Conservation (phyloP, 2,797 vertebrate species). For the Clangula hyemalis region DNA sequence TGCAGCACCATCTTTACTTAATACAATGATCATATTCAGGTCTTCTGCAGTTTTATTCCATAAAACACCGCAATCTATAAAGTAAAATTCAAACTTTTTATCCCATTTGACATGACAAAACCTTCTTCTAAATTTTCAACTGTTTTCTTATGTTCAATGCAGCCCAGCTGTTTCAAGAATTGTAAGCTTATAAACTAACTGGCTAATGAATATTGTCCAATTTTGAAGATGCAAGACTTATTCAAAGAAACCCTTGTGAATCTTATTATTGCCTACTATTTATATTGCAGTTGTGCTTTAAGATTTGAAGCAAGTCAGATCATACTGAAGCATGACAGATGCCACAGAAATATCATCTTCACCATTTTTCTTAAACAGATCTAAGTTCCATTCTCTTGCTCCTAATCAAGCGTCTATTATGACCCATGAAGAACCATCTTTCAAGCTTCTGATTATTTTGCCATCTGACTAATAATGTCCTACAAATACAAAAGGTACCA, state of each 20-base stretch:
- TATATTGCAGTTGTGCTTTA: accelerated
- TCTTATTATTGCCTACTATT: background rate
- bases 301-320: background rate
- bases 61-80: background rate
- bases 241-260: background rate
- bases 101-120: background rate
- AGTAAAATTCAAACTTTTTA: background rate
- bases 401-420: background rate
- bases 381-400: background rate
- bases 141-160: background rate
- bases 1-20: background rate
- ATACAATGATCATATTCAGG: background rate
- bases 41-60: background rate
- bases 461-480: background rate
- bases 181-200: background rate
- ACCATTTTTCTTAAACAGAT: background rate
- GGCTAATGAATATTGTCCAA: background rate
- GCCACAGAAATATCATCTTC: background rate
- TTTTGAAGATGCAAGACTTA: background rate
- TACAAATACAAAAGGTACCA: background rate
- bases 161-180: background rate
- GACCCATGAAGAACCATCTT: background rate
- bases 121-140: background rate
- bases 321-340: background rate
- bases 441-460: background rate